These are phyloP conservation scores for Xestobium rufovillosum DNA, from an alignment of 2,888 invertebrate species.

Conservation along the genomic window DNA sequence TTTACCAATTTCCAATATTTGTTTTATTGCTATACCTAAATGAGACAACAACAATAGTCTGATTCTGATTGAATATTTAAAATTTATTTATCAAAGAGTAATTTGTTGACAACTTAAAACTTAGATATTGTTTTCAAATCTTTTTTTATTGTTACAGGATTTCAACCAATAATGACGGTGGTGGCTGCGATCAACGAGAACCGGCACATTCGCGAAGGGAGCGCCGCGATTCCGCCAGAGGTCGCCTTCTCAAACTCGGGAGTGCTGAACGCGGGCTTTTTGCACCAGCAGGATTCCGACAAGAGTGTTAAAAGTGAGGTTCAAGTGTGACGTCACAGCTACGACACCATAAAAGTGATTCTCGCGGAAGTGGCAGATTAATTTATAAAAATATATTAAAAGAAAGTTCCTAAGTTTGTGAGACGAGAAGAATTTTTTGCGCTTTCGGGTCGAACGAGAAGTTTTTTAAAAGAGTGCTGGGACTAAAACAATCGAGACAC, in stretches of 20 bases:
- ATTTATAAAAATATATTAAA: constrained; percentile 24
- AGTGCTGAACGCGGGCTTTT: constrained; percentile 30
- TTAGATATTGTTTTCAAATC: too few relatives aligned
- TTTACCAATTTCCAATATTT: too few relatives aligned
- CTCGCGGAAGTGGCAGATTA: constrained; percentile 43
- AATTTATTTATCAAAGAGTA: too few relatives aligned
- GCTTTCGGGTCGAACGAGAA: background rate
- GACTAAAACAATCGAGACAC: constrained; percentile 18
- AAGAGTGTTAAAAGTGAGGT: constrained; percentile 46
- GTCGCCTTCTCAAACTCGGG: constrained; percentile 38
- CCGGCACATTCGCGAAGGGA: constrained; percentile 36
- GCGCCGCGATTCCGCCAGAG: constrained; percentile 30
- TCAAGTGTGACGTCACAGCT: constrained; percentile 60
- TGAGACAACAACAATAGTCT: too few relatives aligned
- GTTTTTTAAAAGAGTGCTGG: constrained; percentile 10
- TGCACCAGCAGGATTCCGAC: constrained; percentile 32
- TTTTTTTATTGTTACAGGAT: constrained; percentile 45
- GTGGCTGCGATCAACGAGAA: constrained; percentile 45
- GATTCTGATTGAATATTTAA: too few relatives aligned
- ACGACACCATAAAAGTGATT: constrained; percentile 51
- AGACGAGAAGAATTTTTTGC: constrained; percentile 17
- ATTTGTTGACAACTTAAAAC: too few relatives aligned
- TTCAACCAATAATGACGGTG: constrained; percentile 53
- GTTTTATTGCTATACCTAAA: too few relatives aligned
- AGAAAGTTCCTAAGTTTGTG: constrained; percentile 42